Evolutionary conservation across 37 sponge, comb jelly and placozoan species (phyloP).

Genomic region (Geodia barretti): DNA sequence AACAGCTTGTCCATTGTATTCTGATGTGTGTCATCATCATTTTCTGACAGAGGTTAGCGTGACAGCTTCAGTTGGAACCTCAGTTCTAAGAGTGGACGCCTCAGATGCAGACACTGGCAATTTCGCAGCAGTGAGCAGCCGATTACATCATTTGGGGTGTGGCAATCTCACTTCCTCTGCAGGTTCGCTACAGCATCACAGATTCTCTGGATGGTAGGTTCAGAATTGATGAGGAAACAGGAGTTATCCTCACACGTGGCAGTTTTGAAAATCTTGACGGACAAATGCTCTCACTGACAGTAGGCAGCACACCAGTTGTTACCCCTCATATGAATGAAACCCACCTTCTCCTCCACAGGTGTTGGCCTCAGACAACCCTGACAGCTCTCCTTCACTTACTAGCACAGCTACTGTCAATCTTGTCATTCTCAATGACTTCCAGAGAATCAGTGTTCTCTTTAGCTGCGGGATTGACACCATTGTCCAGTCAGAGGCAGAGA

Average conservation of each 20-base stretch:
- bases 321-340: no score
- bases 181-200: background rate
- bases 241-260: background rate
- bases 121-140: slow-evolving; percentile 11
- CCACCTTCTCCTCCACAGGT: no score
- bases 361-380: slow-evolving; percentile 43
- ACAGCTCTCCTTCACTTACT: background rate
- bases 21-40: background rate
- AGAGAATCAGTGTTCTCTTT: background rate
- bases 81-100: slow-evolving; percentile 29
- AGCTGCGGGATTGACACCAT: background rate
- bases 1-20: background rate
- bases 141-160: background rate
- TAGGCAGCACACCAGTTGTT: background rate
- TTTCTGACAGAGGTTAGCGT: slow-evolving; percentile 43
- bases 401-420: slow-evolving; percentile 8
- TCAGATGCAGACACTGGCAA: slow-evolving; percentile 37
- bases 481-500: background rate
- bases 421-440: slow-evolving; percentile 36
- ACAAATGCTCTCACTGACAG: background rate
- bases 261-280: background rate
- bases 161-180: no score
- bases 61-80: slow-evolving; percentile 11
- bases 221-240: background rate
- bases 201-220: background rate